phyloP scores from a whole-genome alignment of 2,113 vertebrate genomes.

The Xerus inauris region DNA sequence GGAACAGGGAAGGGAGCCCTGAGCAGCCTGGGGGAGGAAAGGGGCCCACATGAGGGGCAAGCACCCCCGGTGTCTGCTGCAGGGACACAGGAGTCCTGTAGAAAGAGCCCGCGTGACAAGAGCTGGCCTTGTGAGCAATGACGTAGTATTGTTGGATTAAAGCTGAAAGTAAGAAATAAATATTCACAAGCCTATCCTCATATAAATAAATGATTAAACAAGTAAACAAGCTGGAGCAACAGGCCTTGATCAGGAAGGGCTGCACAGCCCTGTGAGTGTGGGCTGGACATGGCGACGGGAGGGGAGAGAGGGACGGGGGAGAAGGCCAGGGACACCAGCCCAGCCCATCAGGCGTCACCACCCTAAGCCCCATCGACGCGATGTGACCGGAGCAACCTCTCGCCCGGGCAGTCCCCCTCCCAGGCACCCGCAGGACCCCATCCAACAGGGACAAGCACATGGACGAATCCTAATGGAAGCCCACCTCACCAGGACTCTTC shows the following conservation, averaged over 20 bases:
- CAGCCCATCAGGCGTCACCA: rapidly evolving
- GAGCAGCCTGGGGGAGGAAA: rapidly evolving
- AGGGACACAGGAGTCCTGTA: rapidly evolving
- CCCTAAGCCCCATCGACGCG: rapidly evolving
- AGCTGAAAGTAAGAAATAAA: not conserved
- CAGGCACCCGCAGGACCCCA: rapidly evolving
- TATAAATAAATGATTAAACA: not conserved
- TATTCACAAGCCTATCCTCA: not conserved
- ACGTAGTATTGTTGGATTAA: not conserved
- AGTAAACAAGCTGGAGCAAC: not conserved
- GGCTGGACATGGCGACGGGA: rapidly evolving
- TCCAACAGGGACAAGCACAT: not conserved
- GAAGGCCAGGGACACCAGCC: too few relatives aligned
- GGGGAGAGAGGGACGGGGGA: too few relatives aligned
- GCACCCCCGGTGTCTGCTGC: not conserved
- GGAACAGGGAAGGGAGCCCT: too few relatives aligned
- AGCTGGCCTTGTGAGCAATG: not conserved
- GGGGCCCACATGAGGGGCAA: too few relatives aligned
- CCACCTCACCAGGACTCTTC: rapidly evolving
- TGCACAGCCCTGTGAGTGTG: rapidly evolving
- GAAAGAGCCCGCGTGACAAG: not conserved
- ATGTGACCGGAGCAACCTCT: rapidly evolving
- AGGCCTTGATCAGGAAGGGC: too few relatives aligned
- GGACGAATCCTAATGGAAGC: not conserved
- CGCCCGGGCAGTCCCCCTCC: not conserved